Evolutionary conservation across 2,888 invertebrate species (phyloP), one percentile per base, ranked within the genome.

Genomic region (Clepsis dumicolana): DNA sequence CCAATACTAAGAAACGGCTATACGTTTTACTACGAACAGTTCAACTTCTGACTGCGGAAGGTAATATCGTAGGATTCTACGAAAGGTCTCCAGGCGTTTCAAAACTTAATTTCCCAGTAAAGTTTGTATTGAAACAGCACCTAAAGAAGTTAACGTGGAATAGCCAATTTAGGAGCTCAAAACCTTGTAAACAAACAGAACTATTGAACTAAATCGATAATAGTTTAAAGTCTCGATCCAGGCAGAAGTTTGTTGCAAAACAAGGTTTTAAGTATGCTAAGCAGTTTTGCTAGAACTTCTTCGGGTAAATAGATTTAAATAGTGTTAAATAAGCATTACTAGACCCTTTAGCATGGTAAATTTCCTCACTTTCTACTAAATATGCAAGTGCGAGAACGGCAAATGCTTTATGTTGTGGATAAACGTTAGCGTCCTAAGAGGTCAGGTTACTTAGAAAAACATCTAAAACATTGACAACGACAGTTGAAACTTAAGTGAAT

Each of bases 201-300:
- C 21, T n/a, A 35, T 50, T 38, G 27, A 62, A 57, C 27, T 50
- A 59, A 50, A 65, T 50, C 38, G 53, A 41, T 24, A 35, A 18
- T 54, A 62, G 54, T 62, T 54, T 38, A 54, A 66, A 54, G 44
- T 61, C 60, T 1, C 18, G 5, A 24, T 52, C 52, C 50, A 14
- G 50, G 29, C 24, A 18, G 32, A 12, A 62, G 61, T 62, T 56
- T 18, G 65, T 54, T 32, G 18, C 12, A 44, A 61, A 61, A 56
- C 54, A 14, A 59, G 12, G 18, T 25, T 25, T 18, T 44, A 61
- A 54, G 60, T 60, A 66, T 66, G 61, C 54, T 62, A 62, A 66
- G 25, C 38, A 54, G 53, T 44, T 53, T 53, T 29, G 38, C n/a
- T 35, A 14, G 18, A 48, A 64, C 24, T 50, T 57, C 32, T 57